A percentile compares a stretch with the other conserved stretches of the same genome.
Conservation (phyloP, 2,113 vertebrate species). For the Nannobrachium achirus region DNA sequence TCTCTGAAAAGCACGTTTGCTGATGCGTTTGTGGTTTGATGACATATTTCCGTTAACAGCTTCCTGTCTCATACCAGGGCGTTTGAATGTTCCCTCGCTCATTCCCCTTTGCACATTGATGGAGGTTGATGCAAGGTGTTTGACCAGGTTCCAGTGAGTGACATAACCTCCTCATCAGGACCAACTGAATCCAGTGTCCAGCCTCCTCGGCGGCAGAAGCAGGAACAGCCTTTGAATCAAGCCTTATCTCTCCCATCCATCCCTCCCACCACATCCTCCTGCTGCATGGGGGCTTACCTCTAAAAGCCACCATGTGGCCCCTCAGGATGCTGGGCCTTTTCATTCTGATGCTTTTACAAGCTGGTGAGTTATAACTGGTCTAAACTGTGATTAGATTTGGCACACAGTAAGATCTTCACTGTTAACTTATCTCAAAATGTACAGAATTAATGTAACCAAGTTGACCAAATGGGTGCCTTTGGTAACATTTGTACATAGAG, state of each 20-base stretch:
- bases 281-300: background rate
- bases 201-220: background rate
- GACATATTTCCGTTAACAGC: conserved; percentile 13
- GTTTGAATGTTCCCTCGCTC: conserved; percentile 16
- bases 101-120: background rate
- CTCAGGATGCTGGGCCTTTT: conserved; percentile 38
- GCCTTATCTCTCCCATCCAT: background rate
- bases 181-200: background rate
- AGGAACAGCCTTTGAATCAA: conserved; percentile 1
- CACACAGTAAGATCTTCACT: background rate
- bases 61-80: conserved; percentile 42
- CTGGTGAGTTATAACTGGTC: conserved; percentile 64
- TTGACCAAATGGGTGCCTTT: background rate
- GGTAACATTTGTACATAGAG: too few species aligned
- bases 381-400: background rate
- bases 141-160: background rate
- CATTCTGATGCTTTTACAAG: conserved; percentile 27
- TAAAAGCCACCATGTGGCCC: conserved; percentile 30
- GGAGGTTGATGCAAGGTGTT: background rate
- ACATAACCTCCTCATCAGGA: background rate
- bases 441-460: background rate
- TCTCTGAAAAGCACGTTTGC: background rate
- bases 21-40: conserved; percentile 10
- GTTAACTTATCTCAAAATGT: background rate
- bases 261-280: background rate